A percentile compares a stretch with the other conserved stretches of the same genome.
phyloP scores from a whole-genome alignment of 2,888 invertebrate species.

The Watsonalla binaria region DNA sequence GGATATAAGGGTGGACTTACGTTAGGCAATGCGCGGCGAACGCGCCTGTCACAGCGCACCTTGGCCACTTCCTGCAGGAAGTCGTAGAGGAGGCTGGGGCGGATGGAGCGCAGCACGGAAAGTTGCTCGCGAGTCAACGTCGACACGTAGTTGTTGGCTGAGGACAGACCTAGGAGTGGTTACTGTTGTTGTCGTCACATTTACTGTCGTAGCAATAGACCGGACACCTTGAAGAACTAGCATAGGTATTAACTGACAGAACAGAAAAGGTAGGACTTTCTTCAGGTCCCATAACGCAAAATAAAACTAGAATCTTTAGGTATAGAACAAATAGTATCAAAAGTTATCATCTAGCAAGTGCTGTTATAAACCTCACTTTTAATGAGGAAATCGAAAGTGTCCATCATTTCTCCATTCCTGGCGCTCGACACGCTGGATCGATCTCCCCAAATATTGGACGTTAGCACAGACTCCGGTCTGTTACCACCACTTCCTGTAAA shows the following conservation, averaged over 20 bases:
- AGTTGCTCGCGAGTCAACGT: constrained; percentile 66
- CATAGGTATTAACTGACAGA: too few relatives aligned
- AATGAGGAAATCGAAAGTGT: constrained; percentile 63
- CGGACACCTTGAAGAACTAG: too few relatives aligned
- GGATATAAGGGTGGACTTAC: constrained; percentile 29
- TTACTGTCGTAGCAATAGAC: too few relatives aligned
- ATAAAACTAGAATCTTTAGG: too few relatives aligned
- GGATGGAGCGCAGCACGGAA: constrained; percentile 56
- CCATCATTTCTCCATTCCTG: constrained; percentile 48
- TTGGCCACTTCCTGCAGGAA: constrained; percentile 62
- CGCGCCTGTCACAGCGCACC: constrained; percentile 57
- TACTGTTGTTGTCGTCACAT: not conserved
- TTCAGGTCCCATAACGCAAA: too few relatives aligned
- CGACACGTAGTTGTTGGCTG: constrained; percentile 66
- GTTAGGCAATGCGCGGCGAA: constrained; percentile 57
- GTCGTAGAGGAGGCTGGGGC: constrained; percentile 61
- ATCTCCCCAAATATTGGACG: constrained; percentile 41
- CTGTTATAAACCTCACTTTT: constrained; percentile 46
- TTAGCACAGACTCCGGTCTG: constrained; percentile 31
- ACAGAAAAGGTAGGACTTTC: too few relatives aligned
- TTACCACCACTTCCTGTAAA: constrained; percentile 21
- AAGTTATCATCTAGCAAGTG: not conserved
- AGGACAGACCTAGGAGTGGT: constrained; percentile 45
- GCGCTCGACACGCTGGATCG: constrained; percentile 22
- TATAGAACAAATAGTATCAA: not conserved